These are phyloP conservation scores for Acleris emargana DNA, from an alignment of 2,888 invertebrate genomes.

Conservation along the genomic window DNA sequence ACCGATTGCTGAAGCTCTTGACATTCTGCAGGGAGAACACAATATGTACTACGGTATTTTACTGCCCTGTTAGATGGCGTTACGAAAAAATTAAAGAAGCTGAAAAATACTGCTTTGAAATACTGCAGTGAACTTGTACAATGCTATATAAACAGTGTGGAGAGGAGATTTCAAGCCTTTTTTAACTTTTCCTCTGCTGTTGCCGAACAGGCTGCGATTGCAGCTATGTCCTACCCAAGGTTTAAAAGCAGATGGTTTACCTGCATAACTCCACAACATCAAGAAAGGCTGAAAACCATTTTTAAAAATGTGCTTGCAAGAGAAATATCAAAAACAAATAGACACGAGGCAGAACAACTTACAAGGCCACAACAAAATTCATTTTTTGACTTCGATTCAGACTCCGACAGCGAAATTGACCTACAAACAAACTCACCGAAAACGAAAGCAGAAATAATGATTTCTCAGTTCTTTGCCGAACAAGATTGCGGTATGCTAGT, in stretches of 20 bases:
- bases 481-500: not conserved
- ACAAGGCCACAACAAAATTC: not conserved
- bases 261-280: no score
- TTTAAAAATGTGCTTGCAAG: no score
- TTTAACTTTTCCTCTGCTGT: no score
- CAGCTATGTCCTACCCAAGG: no score
- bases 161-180: no score
- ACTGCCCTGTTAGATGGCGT: slow-evolving; percentile 6
- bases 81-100: slow-evolving; percentile 11
- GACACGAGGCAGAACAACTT: not conserved
- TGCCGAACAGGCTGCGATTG: no score
- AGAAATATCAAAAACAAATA: no score
- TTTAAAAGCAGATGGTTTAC: no score
- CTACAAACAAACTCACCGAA: no score
- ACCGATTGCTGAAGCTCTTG: slow-evolving; percentile 11
- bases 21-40: not conserved
- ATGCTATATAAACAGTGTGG: no score
- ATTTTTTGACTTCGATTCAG: slow-evolving; percentile 13
- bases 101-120: not conserved
- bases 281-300: no score
- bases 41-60: not conserved
- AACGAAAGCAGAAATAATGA: not conserved
- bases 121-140: no score
- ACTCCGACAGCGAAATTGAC: not conserved
- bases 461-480: slow-evolving; percentile 7